These are phyloP conservation scores for Sitodiplosis mosellana DNA, from an alignment of 1,140 invertebrate genomes.

Conservation along the genomic window DNA sequence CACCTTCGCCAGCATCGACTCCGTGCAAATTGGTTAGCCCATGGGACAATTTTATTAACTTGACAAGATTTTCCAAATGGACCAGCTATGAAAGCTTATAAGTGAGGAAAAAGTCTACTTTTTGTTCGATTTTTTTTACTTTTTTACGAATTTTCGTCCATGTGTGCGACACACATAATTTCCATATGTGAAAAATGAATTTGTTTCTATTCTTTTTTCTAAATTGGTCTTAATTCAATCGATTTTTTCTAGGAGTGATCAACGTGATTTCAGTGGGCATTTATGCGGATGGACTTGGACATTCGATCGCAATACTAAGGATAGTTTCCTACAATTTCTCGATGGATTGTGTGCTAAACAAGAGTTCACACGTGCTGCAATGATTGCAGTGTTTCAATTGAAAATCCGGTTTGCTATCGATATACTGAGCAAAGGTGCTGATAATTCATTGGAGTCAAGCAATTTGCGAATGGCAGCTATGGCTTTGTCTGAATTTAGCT, in stretches of 20 bases:
- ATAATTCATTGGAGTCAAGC: conserved; percentile 16
- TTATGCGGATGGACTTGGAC: conserved; percentile 84
- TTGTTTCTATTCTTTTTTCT: no score
- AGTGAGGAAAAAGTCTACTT: background rate
- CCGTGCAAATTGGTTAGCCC: background rate
- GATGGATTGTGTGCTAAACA: conserved; percentile 24
- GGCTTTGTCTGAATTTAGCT: conserved; percentile 74
- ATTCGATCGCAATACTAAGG: conserved; percentile 28
- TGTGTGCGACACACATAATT: no score
- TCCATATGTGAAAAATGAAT: no score
- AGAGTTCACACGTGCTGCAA: conserved; percentile 64
- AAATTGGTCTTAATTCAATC: background rate
- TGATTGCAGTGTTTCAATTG: conserved; percentile 78
- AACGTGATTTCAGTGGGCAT: conserved; percentile 57
- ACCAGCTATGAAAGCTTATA: conserved; percentile 11
- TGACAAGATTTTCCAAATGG: conserved; percentile 7
- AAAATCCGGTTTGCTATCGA: conserved; percentile 67
- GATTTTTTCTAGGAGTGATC: conserved; percentile 38
- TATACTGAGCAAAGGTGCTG: conserved; percentile 53
- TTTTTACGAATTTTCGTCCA: no score
- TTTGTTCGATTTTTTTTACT: background rate
- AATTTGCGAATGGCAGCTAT: conserved; percentile 59
- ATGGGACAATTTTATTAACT: background rate
- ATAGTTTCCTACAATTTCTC: conserved; percentile 13
- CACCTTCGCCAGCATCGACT: background rate